Base-by-base conservation (phyloP, 2,113 vertebrate genomes). In the Colossoma macropomum region DNA sequence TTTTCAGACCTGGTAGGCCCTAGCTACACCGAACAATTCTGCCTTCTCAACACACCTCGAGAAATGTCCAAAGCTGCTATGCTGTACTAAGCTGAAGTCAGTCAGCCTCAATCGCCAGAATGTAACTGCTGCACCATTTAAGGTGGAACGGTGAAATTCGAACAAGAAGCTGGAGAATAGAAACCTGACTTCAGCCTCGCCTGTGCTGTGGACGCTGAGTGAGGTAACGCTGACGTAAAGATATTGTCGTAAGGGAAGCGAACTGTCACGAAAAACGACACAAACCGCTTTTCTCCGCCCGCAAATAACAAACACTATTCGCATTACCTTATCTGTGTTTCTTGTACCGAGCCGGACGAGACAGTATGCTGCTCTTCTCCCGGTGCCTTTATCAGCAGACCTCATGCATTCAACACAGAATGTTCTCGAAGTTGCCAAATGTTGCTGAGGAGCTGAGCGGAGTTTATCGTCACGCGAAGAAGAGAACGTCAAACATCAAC, bases 401-500 rank as follows among this genome's bases (percentile, higher is more conserved):
- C 25, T 62, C 23, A 13, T 62, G 23, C 25, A n/a, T 27, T 27
- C 12, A 62, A 4, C 21, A 1, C 23, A 56, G 66, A 77, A 71
- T 71, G 50, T 50, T 77, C 65, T 50, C 66, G 50, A 77, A 45
- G 23, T 71, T 71, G 68, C 23, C 41, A n/a, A 45, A 71, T 1
- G 19, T 3, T 52, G 2, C 1, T 1, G 1, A 54, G 3, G 54
- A 62, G 59, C 23, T 62, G 59, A 9, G 28, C 28, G 16, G 66
- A 54, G 30, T n/a, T 38, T 19, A 10, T 9, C 32, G 38, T 23
- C 54, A 80, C 32, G 32, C 32, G 66, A 70, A 32, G 27, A 34
- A 27, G n/a, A 25, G n/a, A 32, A 56, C 72, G 80, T 86, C 70
- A 78, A 80, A 84, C 28, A 79, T 45, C 86, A 88, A 84, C 86